Evolutionary conservation across 2,888 invertebrate species (phyloP).

Genomic region (Galerucella calmariensis): DNA sequence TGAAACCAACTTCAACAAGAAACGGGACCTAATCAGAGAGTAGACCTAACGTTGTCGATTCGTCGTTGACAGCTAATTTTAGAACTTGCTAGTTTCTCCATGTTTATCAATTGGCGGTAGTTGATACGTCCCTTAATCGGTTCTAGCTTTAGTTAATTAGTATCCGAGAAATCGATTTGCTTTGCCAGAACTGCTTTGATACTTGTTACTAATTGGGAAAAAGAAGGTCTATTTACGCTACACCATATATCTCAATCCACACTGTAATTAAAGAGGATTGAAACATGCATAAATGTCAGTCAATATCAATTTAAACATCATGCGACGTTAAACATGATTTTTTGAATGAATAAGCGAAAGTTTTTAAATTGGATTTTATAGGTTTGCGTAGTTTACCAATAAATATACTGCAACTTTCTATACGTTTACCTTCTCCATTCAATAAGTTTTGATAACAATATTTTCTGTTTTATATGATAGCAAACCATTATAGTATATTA

Average conservation of each 20-base stretch:
- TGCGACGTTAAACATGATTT: too few species aligned
- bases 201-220: background rate
- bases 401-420: too few species aligned
- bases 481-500: too few species aligned
- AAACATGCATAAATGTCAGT: too few species aligned
- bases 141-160: slow-evolving; percentile 9
- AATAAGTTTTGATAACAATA: too few species aligned
- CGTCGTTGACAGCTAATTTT: slow-evolving; percentile 1
- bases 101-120: slow-evolving; percentile 3
- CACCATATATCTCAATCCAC: background rate
- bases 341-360: too few species aligned
- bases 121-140: slow-evolving; percentile 2
- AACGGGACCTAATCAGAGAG: background rate
- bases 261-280: background rate
- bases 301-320: too few species aligned
- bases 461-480: too few species aligned
- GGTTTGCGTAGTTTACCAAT: too few species aligned
- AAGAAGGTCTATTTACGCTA: background rate
- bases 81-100: background rate
- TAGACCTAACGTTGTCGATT: background rate
- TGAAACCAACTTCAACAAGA: background rate
- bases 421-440: too few species aligned
- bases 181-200: background rate
- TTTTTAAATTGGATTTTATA: too few species aligned
- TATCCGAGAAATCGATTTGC: slow-evolving; percentile 3